A percentile compares a stretch with the other conserved stretches of the same genome.
These are phyloP conservation scores for Mastomys coucha DNA, from an alignment of 2,113 vertebrate species.

Conservation along the genomic window DNA sequence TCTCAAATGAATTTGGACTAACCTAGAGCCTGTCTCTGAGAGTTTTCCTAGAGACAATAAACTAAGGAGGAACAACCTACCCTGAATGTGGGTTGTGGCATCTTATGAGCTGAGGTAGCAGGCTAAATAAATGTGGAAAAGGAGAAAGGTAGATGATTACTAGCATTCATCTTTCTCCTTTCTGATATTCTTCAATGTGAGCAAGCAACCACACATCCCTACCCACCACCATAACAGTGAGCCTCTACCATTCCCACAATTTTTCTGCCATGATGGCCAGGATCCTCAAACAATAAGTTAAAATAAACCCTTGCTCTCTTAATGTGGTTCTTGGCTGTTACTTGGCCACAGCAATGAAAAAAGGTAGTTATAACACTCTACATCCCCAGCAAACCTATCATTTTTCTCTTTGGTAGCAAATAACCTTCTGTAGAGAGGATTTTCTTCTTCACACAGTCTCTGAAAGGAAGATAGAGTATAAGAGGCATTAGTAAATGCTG, in stretches of 20 bases:
- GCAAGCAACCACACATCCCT: not conserved
- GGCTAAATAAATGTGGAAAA: not conserved
- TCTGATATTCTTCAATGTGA: not conserved
- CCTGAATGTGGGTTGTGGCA: not conserved
- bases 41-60: not conserved
- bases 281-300: not conserved
- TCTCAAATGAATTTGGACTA: not conserved
- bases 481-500: conserved; percentile 54
- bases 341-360: not conserved
- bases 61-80: not conserved
- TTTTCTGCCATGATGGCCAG: not conserved
- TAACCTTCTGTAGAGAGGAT: not conserved
- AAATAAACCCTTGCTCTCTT: not conserved
- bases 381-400: not conserved
- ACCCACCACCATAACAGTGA: not conserved
- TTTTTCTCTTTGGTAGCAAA: conserved; percentile 30
- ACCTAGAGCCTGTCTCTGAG: not conserved
- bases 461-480: conserved; percentile 40
- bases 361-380: not conserved
- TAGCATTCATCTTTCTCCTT: not conserved
- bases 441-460: conserved; percentile 38
- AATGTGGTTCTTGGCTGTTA: not conserved
- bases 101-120: not conserved
- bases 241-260: not conserved
- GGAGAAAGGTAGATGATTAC: not conserved